Conservation (phyloP, 2,113 vertebrate species). For the Petrocephalus zakoni region DNA sequence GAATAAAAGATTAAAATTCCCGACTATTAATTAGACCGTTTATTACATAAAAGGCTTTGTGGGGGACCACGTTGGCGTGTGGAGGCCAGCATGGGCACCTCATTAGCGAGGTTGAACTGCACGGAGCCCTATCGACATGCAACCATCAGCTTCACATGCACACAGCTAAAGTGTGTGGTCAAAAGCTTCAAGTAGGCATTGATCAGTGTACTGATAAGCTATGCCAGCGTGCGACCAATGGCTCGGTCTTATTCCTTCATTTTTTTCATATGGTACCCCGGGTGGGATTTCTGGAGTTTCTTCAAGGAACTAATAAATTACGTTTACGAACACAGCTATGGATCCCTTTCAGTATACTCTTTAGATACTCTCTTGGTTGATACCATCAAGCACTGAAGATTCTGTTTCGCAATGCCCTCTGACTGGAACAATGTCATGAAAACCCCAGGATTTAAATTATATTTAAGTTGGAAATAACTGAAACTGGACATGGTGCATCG, state of each 20-base stretch:
- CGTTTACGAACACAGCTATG: neutral
- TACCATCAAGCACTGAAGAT: neutral
- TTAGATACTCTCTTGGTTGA: neutral
- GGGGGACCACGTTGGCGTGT: neutral
- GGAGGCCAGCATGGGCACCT: neutral
- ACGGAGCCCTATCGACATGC: neutral
- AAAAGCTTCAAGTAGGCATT: neutral
- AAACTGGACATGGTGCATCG: neutral
- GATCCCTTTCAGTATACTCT: neutral
- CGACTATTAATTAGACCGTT: neutral
- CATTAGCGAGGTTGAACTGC: neutral
- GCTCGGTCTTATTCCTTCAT: neutral
- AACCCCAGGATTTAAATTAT: neutral
- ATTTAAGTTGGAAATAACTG: neutral
- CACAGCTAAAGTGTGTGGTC: neutral
- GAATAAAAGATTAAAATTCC: neutral
- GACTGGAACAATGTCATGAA: neutral
- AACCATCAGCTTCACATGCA: neutral
- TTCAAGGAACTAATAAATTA: neutral
- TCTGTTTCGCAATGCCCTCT: neutral
- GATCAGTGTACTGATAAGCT: neutral
- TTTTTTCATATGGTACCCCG: neutral
- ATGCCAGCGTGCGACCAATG: too few relatives aligned
- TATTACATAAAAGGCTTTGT: constrained; percentile 6
- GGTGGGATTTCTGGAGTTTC: neutral